These are phyloP conservation scores for Stichodactyla mertensii DNA, from an alignment of 64 coral and sea anemone species.

Conservation along the genomic window DNA sequence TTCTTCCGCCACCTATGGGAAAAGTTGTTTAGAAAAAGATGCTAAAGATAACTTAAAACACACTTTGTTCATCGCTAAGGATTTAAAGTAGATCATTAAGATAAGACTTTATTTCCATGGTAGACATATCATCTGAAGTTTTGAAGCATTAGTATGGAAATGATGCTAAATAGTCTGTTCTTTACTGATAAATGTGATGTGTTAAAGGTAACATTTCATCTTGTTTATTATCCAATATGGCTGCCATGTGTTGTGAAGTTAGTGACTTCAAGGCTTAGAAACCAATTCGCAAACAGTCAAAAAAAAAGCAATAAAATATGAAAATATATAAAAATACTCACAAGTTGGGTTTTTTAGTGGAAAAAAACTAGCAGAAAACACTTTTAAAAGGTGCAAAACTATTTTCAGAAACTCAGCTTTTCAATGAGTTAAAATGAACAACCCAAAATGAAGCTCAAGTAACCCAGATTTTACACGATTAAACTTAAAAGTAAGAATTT, in stretches of 20 bases:
- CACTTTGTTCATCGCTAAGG: neutral
- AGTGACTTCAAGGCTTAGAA: neutral
- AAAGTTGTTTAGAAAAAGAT: slow-evolving; percentile 9
- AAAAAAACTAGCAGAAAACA: too few relatives aligned
- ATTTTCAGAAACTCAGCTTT: too few relatives aligned
- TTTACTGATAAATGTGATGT: neutral
- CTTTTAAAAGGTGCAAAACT: too few relatives aligned
- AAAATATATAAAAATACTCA: neutral
- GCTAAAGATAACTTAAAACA: neutral
- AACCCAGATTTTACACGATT: neutral
- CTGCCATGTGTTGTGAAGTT: neutral
- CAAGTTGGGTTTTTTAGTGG: too few relatives aligned
- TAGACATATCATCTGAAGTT: neutral
- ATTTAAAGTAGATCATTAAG: neutral
- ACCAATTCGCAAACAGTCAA: neutral
- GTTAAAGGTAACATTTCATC: neutral
- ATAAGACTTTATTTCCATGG: neutral
- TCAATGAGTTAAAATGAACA: too few relatives aligned
- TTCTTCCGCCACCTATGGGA: neutral
- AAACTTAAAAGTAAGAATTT: neutral
- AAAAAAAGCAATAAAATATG: neutral
- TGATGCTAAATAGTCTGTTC: neutral
- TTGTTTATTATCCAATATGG: neutral
- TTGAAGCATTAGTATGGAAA: neutral
- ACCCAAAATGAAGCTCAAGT: too few relatives aligned